Conservation (phyloP, 2,888 invertebrate species). For the Amblyteles armatorius region DNA sequence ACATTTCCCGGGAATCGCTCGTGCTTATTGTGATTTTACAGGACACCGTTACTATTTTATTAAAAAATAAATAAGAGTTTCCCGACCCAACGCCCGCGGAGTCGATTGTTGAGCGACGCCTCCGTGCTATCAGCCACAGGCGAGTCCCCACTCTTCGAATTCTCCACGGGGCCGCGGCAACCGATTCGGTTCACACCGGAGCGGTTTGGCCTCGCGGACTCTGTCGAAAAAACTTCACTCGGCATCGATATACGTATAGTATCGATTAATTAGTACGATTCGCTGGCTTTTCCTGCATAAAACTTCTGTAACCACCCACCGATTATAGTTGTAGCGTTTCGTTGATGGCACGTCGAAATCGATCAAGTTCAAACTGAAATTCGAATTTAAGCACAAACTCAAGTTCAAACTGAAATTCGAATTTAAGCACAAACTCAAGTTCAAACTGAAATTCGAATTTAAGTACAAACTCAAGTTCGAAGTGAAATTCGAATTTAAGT, state of each 20-base stretch:
- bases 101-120: conserved; percentile 84
- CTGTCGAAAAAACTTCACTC: conserved; percentile 25
- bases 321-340: neutral
- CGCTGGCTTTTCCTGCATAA: conserved; percentile 66
- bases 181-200: conserved; percentile 30
- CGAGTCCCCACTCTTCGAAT: conserved; percentile 82
- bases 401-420: too few relatives aligned
- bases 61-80: neutral
- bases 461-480: too few relatives aligned
- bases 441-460: too few relatives aligned
- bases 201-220: conserved; percentile 24
- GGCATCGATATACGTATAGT: conserved; percentile 64
- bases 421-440: too few relatives aligned
- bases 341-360: conserved; percentile 7
- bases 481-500: too few relatives aligned
- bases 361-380: too few relatives aligned
- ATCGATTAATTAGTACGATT: conserved; percentile 71
- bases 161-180: conserved; percentile 71
- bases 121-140: conserved; percentile 82
- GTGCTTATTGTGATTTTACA: neutral
- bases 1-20: conserved; percentile 29
- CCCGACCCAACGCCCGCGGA: conserved; percentile 75
- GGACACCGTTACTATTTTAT: too few relatives aligned
- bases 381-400: too few relatives aligned
- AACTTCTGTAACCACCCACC: neutral